Conservation (phyloP, 1,140 invertebrate species). For the Atta colombica region DNA sequence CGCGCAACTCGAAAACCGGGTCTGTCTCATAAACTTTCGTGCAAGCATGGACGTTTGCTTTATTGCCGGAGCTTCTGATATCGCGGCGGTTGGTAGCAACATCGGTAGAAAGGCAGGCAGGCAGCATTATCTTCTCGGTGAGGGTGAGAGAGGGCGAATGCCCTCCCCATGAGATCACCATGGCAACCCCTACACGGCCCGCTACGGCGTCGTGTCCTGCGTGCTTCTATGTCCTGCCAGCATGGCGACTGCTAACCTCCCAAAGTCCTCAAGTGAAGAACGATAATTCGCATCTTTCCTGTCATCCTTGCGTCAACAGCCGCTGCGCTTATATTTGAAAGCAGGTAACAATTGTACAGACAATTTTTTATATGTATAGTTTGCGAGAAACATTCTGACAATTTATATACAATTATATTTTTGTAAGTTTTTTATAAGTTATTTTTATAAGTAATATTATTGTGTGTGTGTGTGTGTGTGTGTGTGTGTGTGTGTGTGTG, state of each 20-base stretch:
- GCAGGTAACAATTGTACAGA: too few relatives aligned
- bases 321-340: background rate
- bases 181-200: slow-evolving; percentile 84
- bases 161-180: slow-evolving; percentile 84
- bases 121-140: slow-evolving; percentile 83
- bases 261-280: slow-evolving; percentile 77
- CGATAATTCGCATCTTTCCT: slow-evolving; percentile 73
- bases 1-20: slow-evolving; percentile 72
- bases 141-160: slow-evolving; percentile 84
- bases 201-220: slow-evolving; percentile 82
- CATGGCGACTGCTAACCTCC: slow-evolving; percentile 84
- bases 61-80: slow-evolving; percentile 83
- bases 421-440: too few relatives aligned
- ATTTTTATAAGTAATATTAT: background rate
- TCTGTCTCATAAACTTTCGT: slow-evolving; percentile 72
- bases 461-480: background rate
- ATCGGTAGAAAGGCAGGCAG: slow-evolving; percentile 83
- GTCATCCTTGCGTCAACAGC: slow-evolving; percentile 14
- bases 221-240: slow-evolving; percentile 81
- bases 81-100: slow-evolving; percentile 81
- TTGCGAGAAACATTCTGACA: background rate
- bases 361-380: background rate
- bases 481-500: background rate
- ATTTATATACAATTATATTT: background rate
- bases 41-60: slow-evolving; percentile 81